Evolutionary conservation across 2,113 vertebrate species (phyloP).

Genomic region (Ancistrus triradiatus): DNA sequence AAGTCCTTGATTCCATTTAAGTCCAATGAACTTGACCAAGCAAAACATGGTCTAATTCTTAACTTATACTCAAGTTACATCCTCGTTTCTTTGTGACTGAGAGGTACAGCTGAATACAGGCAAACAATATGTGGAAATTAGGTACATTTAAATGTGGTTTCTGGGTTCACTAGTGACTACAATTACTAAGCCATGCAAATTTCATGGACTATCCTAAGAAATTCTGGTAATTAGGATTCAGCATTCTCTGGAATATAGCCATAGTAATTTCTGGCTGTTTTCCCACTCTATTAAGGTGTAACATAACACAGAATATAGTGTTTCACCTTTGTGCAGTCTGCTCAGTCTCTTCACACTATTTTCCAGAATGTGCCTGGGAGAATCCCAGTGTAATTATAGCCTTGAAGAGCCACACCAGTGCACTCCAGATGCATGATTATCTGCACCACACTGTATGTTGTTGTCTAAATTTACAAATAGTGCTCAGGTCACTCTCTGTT

Average conservation of each 20-base stretch:
- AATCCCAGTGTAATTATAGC: constrained; percentile 38
- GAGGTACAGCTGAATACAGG: constrained; percentile 25
- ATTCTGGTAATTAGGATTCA: neutral
- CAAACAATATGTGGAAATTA: constrained; percentile 20
- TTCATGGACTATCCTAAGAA: neutral
- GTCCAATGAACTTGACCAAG: constrained; percentile 61
- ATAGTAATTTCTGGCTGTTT: neutral
- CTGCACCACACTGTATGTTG: constrained; percentile 20
- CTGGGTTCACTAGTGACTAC: neutral
- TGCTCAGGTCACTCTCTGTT: constrained; percentile 26
- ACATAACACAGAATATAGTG: constrained; percentile 32
- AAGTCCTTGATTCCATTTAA: constrained; percentile 56
- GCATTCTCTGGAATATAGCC: neutral
- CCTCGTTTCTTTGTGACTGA: constrained; percentile 25
- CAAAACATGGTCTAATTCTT: constrained; percentile 55
- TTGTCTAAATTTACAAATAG: constrained; percentile 36
- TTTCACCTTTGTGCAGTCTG: constrained; percentile 43
- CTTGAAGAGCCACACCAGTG: constrained; percentile 21
- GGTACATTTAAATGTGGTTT: neutral
- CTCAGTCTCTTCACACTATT: constrained; percentile 21
- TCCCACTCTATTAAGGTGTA: constrained; percentile 15
- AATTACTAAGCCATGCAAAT: neutral
- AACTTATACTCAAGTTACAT: constrained; percentile 52
- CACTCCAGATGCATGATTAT: constrained; percentile 30
- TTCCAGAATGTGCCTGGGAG: constrained; percentile 33